Evolutionary conservation across 23 tunicate species (phyloP).

Genomic region (Diplosoma virens): DNA sequence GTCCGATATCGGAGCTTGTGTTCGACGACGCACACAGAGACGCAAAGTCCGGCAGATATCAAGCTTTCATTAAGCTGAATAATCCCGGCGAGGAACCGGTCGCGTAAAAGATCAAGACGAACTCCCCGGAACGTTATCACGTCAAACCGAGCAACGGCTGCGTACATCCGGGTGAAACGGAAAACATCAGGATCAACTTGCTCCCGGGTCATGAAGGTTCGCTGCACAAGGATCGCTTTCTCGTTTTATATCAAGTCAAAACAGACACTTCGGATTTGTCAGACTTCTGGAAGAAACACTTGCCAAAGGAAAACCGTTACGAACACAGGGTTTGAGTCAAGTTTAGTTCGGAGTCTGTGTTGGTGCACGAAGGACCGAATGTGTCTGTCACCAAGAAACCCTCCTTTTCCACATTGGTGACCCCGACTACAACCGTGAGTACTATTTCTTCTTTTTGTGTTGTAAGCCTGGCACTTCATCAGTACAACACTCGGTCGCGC

Average conservation of each 20-base stretch:
- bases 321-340: too few species aligned
- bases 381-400: too few species aligned
- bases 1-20: slow-evolving; percentile 57
- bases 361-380: too few species aligned
- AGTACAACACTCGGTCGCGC: too few species aligned
- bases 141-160: slow-evolving; percentile 78
- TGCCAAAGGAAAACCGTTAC: slow-evolving; percentile 20
- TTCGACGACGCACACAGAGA: slow-evolving; percentile 36
- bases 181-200: slow-evolving; percentile 41
- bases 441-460: too few species aligned
- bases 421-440: too few species aligned
- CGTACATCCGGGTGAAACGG: slow-evolving; percentile 50
- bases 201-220: slow-evolving; percentile 42
- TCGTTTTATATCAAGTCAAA: slow-evolving; percentile 51
- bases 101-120: slow-evolving; percentile 77
- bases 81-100: slow-evolving; percentile 29
- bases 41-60: slow-evolving; percentile 27
- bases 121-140: slow-evolving; percentile 75
- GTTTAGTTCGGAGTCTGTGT: too few species aligned
- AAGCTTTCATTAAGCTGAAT: slow-evolving; percentile 18
- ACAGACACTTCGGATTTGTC: slow-evolving; percentile 32
- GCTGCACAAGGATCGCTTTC: slow-evolving; percentile 61
- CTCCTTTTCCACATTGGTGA: too few species aligned
- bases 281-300: slow-evolving; percentile 63
- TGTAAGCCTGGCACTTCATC: too few species aligned